A percentile compares a stretch with the other conserved stretches of the same genome.
Evolutionary conservation across 2,113 vertebrate species (phyloP).

Genomic region (Anoura caudifer): DNA sequence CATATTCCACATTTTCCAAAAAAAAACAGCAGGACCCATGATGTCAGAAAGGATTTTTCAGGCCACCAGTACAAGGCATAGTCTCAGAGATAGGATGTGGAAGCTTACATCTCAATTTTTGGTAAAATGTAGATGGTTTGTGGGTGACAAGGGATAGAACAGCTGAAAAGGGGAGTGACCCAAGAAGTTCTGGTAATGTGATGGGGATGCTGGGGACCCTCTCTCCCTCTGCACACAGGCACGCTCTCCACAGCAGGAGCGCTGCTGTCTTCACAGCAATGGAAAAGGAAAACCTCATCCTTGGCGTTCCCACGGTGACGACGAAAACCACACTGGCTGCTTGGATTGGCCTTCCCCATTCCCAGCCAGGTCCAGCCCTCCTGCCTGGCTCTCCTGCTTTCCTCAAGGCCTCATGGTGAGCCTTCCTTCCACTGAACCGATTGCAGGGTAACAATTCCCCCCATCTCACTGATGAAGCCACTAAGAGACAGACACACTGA

Average conservation of each 20-base stretch:
- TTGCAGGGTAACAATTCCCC: not conserved
- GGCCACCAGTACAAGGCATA: not conserved
- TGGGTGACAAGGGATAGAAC: not conserved
- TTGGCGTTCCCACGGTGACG: fast-evolving
- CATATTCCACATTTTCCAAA: not conserved
- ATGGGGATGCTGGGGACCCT: fast-evolving
- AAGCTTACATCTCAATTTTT: not conserved
- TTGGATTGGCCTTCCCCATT: no score
- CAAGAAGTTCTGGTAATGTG: not conserved
- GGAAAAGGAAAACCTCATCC: not conserved
- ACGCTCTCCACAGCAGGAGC: not conserved
- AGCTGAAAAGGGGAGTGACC: not conserved
- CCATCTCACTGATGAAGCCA: not conserved
- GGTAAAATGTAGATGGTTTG: not conserved
- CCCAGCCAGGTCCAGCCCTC: not conserved
- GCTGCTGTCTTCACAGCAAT: fast-evolving
- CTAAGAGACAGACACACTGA: not conserved
- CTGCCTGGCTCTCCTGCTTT: not conserved
- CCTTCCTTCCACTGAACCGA: not conserved
- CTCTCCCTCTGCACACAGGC: not conserved
- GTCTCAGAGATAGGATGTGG: not conserved
- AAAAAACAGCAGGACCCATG: not conserved
- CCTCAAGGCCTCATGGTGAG: not conserved
- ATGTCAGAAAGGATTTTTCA: not conserved
- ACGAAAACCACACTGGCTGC: not conserved